Evolutionary conservation across 2,113 vertebrate species (phyloP), one percentile per base, ranked within the genome.

Genomic region (Piliocolobus tephrosceles): DNA sequence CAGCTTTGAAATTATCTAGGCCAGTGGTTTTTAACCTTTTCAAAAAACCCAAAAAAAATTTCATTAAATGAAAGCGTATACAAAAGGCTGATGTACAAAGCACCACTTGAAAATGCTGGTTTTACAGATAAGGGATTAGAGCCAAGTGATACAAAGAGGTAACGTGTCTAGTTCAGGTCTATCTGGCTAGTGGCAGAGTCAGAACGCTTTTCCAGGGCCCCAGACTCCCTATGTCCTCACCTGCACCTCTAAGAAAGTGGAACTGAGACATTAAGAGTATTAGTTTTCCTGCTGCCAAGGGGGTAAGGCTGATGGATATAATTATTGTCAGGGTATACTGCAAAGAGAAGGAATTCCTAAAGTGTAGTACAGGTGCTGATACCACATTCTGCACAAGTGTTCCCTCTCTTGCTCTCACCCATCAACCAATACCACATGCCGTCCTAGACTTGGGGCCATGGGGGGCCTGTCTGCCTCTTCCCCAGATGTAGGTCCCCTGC

Each of bases 311-410:
- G 25, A 30, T 2, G 52, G 18, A 6, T 32, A 1, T 25, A 3
- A 1, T n/a, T 20, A 3, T 32, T 8, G 23, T 1, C 18, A 8
- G 68, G 43, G 23, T 11, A 13, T 7, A 6, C 12, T 2, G 35
- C 40, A 73, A 57, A 85, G 88, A 35, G 40, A 25, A 0, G 1
- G 6, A 16, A 16, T 83, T 35, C 73, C 40, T 13, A 50, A 79
- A 0, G 8, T 2, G n/a, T 18, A 5, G 11, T 0, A 55, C 52
- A 3, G 40, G 16, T 2, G 27, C 64, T 32, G 12, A 72, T 2
- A 5, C 12, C 0, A 9, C 10, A 43, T 3, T 57, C 30, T 5
- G 1, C 23, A 6, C 1, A 0, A 43, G 22, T 3, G 6, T 9
- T 0, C 50, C 57, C 76, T 70, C 25, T n/a, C 13, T 4, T 25